Evolutionary conservation across 2,113 vertebrate genomes (phyloP), one percentile per base, ranked within the genome.

Genomic region (Xiphophorus couchianus): DNA sequence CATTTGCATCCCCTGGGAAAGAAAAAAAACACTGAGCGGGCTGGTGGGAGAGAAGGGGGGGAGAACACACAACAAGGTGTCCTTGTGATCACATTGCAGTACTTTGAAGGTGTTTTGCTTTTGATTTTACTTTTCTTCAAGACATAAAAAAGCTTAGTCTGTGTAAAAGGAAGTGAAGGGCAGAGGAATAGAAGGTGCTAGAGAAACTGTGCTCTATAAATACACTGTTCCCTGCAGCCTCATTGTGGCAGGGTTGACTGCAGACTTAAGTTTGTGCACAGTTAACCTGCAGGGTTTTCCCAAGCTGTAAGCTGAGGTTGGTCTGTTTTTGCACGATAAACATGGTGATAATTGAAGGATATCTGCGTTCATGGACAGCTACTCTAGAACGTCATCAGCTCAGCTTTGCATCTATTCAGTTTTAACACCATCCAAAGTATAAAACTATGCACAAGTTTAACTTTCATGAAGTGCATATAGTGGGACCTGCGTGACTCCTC

Each of bases 81-180:
- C 86, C 88, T 92, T 92, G 85, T 86, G 84, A 85, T 90, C 84
- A 91, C 84, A 82, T 82, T 90, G 89, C 81, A 64, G 83, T 15
- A 69, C 82, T 86, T 85, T 79, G 44, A 83, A 79, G 74, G 74
- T 80, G 82, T 86, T 88, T 89, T 75, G 81, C 84, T 80, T 88
- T 83, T 79, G 58, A 81, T 83, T 86, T 66, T 17, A 8, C 73
- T 80, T 81, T 51, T 39, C 5, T 51, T 71, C 19, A 71, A 31
- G 79, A 75, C 66, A 69, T 73, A 12, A 48, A 54, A 78, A 77
- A 66, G 76, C 13, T 84, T 79, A 79, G 64, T 62, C 65, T 71
- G 2, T 30, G 66, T 48, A 67, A 76, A 60, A 42, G 27, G 58
- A 74, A 79, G 80, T 65, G 51, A 79, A 63, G 69, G 63, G 39